Percentiles rank a stretch among this genome's conserved stretches.
Conservation (phyloP, 2,113 vertebrate species). For the Siniperca knerii region DNA sequence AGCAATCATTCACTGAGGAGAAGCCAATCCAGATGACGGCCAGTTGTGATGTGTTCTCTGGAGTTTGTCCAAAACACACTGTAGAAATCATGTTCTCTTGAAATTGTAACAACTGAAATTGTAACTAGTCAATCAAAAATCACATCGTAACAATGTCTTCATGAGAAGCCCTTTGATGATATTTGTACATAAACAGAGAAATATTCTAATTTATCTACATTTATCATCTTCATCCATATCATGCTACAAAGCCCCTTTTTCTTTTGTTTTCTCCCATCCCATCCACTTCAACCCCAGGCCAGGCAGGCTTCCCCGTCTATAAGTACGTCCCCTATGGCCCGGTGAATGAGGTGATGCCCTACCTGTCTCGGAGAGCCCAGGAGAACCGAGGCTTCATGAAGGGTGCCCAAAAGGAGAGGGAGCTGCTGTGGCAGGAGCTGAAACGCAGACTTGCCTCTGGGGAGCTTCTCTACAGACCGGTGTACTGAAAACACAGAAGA, state of each 20-base stretch:
- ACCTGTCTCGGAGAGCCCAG: constrained; percentile 92
- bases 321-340: constrained; percentile 95
- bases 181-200: not conserved
- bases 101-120: not conserved
- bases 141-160: not conserved
- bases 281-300: constrained; percentile 80
- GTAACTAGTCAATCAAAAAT: not conserved
- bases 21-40: not conserved
- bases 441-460: constrained; percentile 84
- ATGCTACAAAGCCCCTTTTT: not conserved
- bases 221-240: not conserved
- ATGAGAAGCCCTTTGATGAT: not conserved
- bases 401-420: constrained; percentile 84
- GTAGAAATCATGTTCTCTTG: not conserved
- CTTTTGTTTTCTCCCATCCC: not conserved
- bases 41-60: not conserved
- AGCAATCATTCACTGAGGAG: not conserved
- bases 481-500: constrained; percentile 63
- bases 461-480: constrained; percentile 81
- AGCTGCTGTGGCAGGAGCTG: constrained; percentile 90
- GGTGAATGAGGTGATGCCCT: constrained; percentile 92
- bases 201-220: not conserved
- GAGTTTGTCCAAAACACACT: not conserved
- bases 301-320: constrained; percentile 93
- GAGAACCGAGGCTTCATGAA: constrained; percentile 93